phyloP scores from a whole-genome alignment of 2,888 invertebrate genomes.

The Callyntrura guangdongensis region DNA sequence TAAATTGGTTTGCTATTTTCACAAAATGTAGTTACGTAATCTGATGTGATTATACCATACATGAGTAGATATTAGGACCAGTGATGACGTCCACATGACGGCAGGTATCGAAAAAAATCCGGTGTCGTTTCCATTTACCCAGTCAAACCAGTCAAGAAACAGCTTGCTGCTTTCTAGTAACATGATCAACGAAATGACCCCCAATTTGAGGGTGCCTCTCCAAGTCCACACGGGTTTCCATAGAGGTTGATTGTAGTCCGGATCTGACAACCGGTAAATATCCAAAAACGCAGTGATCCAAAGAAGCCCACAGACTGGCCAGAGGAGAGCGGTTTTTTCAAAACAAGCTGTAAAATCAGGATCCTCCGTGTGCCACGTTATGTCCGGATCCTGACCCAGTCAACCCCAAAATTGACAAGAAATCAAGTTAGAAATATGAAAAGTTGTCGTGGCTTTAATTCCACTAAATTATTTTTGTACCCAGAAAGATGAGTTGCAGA shows the following conservation, averaged over 20 bases:
- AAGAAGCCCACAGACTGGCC: slow-evolving; percentile 94
- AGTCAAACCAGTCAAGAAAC: slow-evolving; percentile 25
- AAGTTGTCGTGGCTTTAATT: too few species aligned
- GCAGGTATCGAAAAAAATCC: slow-evolving; percentile 43
- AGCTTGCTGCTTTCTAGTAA: slow-evolving; percentile 5
- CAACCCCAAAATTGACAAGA: too few species aligned
- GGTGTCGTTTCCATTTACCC: not conserved
- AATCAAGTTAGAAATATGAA: too few species aligned
- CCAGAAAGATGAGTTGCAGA: too few species aligned
- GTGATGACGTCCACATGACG: slow-evolving; percentile 51
- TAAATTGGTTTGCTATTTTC: too few species aligned
- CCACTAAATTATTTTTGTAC: too few species aligned
- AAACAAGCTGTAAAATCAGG: slow-evolving; percentile 97
- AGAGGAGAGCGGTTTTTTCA: slow-evolving; percentile 95
- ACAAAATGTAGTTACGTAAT: not conserved
- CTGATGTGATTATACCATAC: not conserved
- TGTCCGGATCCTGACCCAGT: slow-evolving; percentile 90
- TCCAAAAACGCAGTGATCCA: slow-evolving; percentile 93
- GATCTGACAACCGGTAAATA: slow-evolving; percentile 88
- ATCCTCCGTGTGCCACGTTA: slow-evolving; percentile 92
- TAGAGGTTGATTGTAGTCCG: not conserved
- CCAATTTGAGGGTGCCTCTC: slow-evolving; percentile 29
- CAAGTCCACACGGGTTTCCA: slow-evolving; percentile 64
- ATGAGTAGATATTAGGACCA: slow-evolving; percentile 62
- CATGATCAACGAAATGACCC: slow-evolving; percentile 37